Evolutionary conservation across 2,888 invertebrate species (phyloP).

Genomic region (Lepidocyrtinus sp.): DNA sequence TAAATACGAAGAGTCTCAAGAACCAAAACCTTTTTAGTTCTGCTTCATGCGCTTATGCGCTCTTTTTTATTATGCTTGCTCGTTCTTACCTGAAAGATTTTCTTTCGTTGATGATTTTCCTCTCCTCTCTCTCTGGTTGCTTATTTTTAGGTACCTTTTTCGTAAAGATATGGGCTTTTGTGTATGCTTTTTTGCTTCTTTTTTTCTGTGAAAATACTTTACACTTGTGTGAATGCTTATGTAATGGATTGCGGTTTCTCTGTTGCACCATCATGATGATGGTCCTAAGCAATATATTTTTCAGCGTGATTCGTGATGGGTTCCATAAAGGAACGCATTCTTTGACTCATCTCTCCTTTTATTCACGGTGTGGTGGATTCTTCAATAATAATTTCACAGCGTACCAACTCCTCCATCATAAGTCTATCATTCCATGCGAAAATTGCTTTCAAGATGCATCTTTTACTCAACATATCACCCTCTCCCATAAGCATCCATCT

Average conservation of each 20-base stretch:
- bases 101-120: not conserved
- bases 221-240: not conserved
- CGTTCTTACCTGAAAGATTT: not conserved
- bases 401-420: not conserved
- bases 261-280: not conserved
- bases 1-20: not conserved
- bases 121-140: not conserved
- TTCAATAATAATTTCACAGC: not conserved
- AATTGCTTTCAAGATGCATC: not conserved
- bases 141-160: slow-evolving; percentile 13
- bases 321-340: slow-evolving; percentile 39
- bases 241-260: slow-evolving; percentile 11
- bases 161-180: too few relatives aligned
- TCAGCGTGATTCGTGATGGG: slow-evolving; percentile 54
- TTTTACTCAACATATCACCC: not conserved
- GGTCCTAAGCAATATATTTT: slow-evolving; percentile 33
- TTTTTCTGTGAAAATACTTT: not conserved
- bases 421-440: slow-evolving; percentile 3
- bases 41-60: slow-evolving; percentile 56
- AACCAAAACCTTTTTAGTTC: slow-evolving; percentile 60
- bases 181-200: not conserved
- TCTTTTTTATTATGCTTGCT: slow-evolving; percentile 2
- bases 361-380: slow-evolving; percentile 12
- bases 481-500: not conserved
- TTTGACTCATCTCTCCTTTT: not conserved